Percentiles rank a stretch among this genome's conserved stretches.
Conservation (phyloP, 1,140 invertebrate genomes). For the Zaprionus davidi region DNA sequence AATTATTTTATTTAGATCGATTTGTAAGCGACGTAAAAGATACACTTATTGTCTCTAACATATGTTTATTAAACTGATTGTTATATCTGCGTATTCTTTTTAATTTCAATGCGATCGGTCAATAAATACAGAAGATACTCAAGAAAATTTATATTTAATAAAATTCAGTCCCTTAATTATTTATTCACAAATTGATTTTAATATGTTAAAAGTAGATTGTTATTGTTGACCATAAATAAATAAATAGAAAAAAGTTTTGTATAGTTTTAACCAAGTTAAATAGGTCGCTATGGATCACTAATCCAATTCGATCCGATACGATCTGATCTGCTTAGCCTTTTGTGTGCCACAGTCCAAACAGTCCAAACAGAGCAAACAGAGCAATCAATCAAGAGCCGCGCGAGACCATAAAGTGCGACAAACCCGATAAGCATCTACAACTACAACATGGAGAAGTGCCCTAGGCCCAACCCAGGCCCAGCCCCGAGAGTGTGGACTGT, state of each 20-base stretch:
- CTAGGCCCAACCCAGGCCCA: not conserved
- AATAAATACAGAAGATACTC: too few relatives aligned
- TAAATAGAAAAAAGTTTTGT: not conserved
- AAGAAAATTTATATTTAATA: too few relatives aligned
- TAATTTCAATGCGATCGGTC: too few relatives aligned
- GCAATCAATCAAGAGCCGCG: conserved; percentile 68
- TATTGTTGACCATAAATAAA: too few relatives aligned
- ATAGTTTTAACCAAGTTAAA: not conserved
- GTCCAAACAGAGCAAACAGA: conserved; percentile 1
- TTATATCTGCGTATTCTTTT: too few relatives aligned
- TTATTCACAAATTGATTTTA: too few relatives aligned
- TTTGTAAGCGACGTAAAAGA: too few relatives aligned
- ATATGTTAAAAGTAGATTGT: too few relatives aligned
- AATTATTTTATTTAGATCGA: too few relatives aligned
- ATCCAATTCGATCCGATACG: conserved; percentile 1
- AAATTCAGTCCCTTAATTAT: too few relatives aligned
- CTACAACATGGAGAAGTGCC: conserved; percentile 30
- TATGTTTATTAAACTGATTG: too few relatives aligned
- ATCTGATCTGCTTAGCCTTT: not conserved
- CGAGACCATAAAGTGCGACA: conserved; percentile 49
- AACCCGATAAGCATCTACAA: conserved; percentile 66
- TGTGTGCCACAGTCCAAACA: not conserved
- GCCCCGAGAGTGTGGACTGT: conserved; percentile 9
- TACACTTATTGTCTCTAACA: too few relatives aligned
- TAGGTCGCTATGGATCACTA: not conserved